Base-by-base conservation (phyloP, 2,888 invertebrate genomes). In the Trachelus troglodyta region DNA sequence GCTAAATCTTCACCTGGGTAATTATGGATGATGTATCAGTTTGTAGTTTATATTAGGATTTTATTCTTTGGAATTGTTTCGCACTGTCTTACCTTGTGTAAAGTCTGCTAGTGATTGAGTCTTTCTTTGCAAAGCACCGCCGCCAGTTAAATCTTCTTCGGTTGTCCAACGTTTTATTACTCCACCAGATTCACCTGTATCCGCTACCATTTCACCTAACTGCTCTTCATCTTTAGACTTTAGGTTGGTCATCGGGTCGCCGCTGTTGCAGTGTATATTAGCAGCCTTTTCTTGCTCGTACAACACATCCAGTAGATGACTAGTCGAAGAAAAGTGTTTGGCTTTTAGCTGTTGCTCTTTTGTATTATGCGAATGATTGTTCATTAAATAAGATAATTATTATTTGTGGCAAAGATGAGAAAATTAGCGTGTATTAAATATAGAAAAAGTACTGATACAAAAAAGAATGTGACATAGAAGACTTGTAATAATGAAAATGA, bases 261-360 rank as follows among this genome's bases (percentile, higher is more conserved):
- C 82, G 77, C 77, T 81, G 69, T 80, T 81, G 73, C 76, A 76
- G n/a, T 80, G 82, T 71, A 78, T 76, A 74, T 78, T 85, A 77
- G 80, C 81, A 69, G 90, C 88, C 79, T 92, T 93, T 86, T 95
- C 95, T 85, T 96, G 96, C 81, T 97, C 96, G 81, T 96, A 95
- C 77, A 97, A 90, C 78, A 94, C 92, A 89, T 96, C 95, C 85
- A 96, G 92, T 12, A 96, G 88, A 82, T 93, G 93, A 78, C 94
- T 94, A 90, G 69, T 85, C 82, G 81, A 78, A 83, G 56, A 79
- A 77, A 80, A 31, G 11, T n/a, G 68, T 15, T 56, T 56, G 9
- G 23, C 23, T 56, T 56, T 56, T 56, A 56, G 56, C 56, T 23
- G 23, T 56, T 56, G 56, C 9, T 15, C 23, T 56, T 56, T 56